Evolutionary conservation across 2,888 invertebrate genomes (phyloP).

Genomic region (Ophion ellenae): DNA sequence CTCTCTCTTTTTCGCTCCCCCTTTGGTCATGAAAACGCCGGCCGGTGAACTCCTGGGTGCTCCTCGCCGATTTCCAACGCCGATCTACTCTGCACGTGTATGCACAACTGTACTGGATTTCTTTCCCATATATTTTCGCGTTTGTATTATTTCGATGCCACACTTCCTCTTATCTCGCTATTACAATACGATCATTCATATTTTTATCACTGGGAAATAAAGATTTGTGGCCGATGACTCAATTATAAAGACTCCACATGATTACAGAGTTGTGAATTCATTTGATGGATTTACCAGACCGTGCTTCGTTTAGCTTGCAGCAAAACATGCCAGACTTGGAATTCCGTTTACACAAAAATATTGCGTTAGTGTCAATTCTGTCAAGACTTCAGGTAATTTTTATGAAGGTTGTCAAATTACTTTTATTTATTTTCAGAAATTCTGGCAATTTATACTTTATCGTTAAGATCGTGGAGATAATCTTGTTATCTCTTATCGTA

Average conservation of each 20-base stretch:
- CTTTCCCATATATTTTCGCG: background rate
- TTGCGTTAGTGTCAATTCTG: background rate
- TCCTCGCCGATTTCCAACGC: slow-evolving; percentile 32
- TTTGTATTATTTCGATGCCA: background rate
- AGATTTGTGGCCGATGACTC: background rate
- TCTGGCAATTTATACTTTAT: background rate
- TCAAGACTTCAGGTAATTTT: background rate
- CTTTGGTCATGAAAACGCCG: slow-evolving; percentile 44
- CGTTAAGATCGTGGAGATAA: background rate
- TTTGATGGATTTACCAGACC: background rate
- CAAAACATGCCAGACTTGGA: background rate
- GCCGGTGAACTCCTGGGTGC: slow-evolving; percentile 63
- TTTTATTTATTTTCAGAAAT: background rate
- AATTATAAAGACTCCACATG: background rate
- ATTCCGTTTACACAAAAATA: background rate
- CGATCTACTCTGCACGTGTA: slow-evolving; percentile 1
- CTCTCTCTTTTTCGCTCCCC: background rate
- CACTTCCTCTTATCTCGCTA: background rate
- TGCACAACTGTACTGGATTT: slow-evolving; percentile 4
- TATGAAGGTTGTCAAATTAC: background rate
- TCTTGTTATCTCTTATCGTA: background rate
- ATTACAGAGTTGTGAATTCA: background rate
- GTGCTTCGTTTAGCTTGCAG: background rate
- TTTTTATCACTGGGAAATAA: background rate
- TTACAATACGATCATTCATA: background rate